These are phyloP conservation scores for Chloropsis cyanopogon DNA, from an alignment of 2,113 vertebrate species.

Conservation along the genomic window DNA sequence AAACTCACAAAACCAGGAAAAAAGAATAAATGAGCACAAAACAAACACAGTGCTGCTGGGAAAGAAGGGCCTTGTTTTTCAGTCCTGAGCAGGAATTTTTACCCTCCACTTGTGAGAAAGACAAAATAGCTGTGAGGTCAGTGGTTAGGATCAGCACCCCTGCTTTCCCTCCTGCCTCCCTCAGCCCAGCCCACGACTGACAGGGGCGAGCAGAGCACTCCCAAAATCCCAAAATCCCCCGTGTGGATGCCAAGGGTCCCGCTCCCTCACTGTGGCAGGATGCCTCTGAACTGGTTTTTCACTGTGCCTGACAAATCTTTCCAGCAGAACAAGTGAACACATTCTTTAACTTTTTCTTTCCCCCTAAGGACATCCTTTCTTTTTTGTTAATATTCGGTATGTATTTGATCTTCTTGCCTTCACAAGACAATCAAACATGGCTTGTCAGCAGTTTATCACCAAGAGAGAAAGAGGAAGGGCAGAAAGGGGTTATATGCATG, in stretches of 20 bases:
- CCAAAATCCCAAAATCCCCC: neutral
- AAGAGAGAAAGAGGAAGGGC: neutral
- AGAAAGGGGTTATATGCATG: neutral
- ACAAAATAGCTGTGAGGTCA: neutral
- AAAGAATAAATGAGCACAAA: neutral
- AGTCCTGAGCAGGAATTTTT: neutral
- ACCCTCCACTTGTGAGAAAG: neutral
- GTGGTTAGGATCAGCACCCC: neutral
- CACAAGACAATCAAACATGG: neutral
- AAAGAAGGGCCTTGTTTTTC: neutral
- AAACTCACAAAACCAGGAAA: neutral
- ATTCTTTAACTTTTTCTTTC: neutral
- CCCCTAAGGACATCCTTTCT: neutral
- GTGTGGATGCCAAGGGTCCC: rapidly evolving
- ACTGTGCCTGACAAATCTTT: neutral
- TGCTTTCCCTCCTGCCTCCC: neutral
- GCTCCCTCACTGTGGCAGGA: neutral
- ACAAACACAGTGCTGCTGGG: rapidly evolving
- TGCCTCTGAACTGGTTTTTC: neutral
- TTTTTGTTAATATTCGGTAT: slow-evolving; percentile 13
- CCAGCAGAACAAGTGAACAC: neutral
- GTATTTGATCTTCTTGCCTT: slow-evolving; percentile 10
- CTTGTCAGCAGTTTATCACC: slow-evolving; percentile 15
- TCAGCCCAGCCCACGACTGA: neutral
- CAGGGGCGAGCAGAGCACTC: neutral